These are phyloP conservation scores for Misgurnus anguillicaudatus DNA, from an alignment of 2,113 vertebrate species.

Conservation along the genomic window DNA sequence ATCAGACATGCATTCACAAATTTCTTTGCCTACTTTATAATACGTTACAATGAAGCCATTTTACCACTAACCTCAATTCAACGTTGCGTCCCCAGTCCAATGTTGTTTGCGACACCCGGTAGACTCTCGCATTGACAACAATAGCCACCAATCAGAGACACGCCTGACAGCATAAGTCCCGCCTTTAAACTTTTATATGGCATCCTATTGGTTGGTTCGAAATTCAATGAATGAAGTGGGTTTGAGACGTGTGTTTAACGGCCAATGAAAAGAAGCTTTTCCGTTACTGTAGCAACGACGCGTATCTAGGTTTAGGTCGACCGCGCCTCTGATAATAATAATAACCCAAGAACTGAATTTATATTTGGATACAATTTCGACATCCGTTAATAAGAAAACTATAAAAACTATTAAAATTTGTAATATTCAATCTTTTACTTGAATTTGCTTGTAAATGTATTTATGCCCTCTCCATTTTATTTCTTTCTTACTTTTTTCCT, in stretches of 20 bases:
- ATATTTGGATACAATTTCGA: too few species aligned
- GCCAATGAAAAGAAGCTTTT: slow-evolving; percentile 15
- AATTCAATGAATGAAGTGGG: not conserved
- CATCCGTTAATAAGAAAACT: too few species aligned
- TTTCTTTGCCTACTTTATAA: not conserved
- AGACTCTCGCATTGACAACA: slow-evolving; percentile 24
- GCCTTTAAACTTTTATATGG: not conserved
- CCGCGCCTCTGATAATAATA: not conserved
- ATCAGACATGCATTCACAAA: not conserved
- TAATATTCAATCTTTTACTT: too few species aligned
- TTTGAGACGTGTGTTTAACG: not conserved
- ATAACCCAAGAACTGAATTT: too few species aligned
- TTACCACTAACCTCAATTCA: not conserved
- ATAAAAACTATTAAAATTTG: too few species aligned
- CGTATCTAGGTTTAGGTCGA: not conserved
- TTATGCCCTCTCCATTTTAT: too few species aligned
- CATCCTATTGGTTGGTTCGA: slow-evolving; percentile 23
- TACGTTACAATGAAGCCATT: not conserved
- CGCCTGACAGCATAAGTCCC: not conserved
- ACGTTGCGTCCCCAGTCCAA: not conserved
- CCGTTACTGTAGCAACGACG: slow-evolving; percentile 1
- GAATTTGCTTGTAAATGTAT: too few species aligned
- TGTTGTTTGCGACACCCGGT: slow-evolving; percentile 17
- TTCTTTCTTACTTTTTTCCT: too few species aligned
- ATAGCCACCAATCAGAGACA: slow-evolving; percentile 25